Conservation (phyloP, 2,113 vertebrate species). For the Felis catus region F.catus_Fca126_mat1.0 CM031416.1:81425501-81426000, state of each 20-base stretch:
- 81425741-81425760: slow-evolving; percentile 66
- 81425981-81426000: neutral
- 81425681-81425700: slow-evolving; percentile 80
- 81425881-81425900: slow-evolving; percentile 39
- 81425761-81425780: slow-evolving; percentile 54
- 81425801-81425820: slow-evolving; percentile 41
- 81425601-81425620: slow-evolving; percentile 84
- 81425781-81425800: slow-evolving; percentile 59
- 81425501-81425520: slow-evolving; percentile 82
- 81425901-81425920: slow-evolving; percentile 1
- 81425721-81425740: slow-evolving; percentile 75
- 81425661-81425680: slow-evolving; percentile 77
- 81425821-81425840: slow-evolving; percentile 41
- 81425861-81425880: slow-evolving; percentile 27
- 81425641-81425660: slow-evolving; percentile 83
- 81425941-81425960: neutral
- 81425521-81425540: slow-evolving; percentile 86
- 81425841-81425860: slow-evolving; percentile 47
- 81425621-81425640: slow-evolving; percentile 83
- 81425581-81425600: slow-evolving; percentile 80
- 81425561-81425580: slow-evolving; percentile 85
- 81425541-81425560: slow-evolving; percentile 84
- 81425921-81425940: slow-evolving; percentile 37
- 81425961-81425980: slow-evolving; percentile 35
- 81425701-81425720: slow-evolving; percentile 64